A percentile compares a stretch with the other conserved stretches of the same genome.
Evolutionary conservation across 2,797 vertebrate species (phyloP).

Genomic region (Loris lydekkerianus): DNA sequence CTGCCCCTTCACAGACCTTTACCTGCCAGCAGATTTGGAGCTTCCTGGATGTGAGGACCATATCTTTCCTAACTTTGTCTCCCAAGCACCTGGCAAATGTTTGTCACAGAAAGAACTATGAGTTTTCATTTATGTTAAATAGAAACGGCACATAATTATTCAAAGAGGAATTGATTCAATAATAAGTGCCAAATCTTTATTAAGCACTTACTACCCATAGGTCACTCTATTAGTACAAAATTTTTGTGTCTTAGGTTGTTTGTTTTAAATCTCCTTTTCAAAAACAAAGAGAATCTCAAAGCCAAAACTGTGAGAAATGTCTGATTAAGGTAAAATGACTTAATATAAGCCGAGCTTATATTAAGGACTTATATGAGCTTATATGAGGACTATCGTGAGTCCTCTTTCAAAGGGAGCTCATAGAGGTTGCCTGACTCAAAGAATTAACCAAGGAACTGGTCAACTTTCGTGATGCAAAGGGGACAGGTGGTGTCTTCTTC

Average conservation of each 20-base stretch:
- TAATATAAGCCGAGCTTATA: not conserved
- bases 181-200: not conserved
- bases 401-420: not conserved
- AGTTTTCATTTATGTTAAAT: not conserved
- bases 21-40: not conserved
- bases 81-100: not conserved
- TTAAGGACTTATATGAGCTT: no score
- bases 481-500: not conserved
- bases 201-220: not conserved
- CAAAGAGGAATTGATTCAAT: not conserved
- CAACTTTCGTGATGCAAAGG: not conserved
- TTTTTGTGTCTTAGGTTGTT: not conserved
- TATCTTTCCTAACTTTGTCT: conserved; percentile 25
- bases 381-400: not conserved
- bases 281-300: conserved; percentile 14
- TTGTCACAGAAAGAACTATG: not conserved
- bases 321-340: not conserved
- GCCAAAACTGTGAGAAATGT: not conserved
- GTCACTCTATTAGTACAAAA: not conserved
- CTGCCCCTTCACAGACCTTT: not conserved
- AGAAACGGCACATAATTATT: conserved; percentile 24
- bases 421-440: not conserved
- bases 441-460: conserved; percentile 29
- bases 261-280: not conserved
- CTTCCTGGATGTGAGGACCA: not conserved